Conservation (phyloP, 2,888 invertebrate species). For the Gisinianus flammeolus region DNA sequence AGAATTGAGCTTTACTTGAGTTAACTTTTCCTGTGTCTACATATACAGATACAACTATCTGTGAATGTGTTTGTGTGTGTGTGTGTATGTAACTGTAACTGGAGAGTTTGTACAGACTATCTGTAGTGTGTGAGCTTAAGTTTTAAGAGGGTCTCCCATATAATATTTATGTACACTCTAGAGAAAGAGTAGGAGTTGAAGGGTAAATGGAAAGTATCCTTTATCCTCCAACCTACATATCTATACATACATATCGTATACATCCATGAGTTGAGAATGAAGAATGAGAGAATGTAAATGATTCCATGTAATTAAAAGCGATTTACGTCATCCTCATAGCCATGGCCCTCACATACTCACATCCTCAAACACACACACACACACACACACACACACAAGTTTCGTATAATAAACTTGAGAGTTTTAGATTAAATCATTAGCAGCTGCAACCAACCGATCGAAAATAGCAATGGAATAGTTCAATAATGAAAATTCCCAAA, state of each 20-base stretch:
- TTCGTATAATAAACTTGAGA: too few species aligned
- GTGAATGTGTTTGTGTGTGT: not conserved
- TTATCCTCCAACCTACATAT: not conserved
- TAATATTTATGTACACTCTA: not conserved
- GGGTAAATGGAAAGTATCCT: not conserved
- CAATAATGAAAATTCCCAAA: not conserved
- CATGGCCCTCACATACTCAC: not conserved
- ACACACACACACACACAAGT: too few species aligned
- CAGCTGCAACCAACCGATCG: slow-evolving; percentile 34
- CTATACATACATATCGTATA: not conserved
- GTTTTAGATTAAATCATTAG: slow-evolving; percentile 38
- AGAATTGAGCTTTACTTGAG: not conserved
- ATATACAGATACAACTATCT: not conserved
- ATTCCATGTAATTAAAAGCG: slow-evolving; percentile 29
- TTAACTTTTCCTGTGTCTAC: not conserved
- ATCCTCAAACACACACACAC: not conserved
- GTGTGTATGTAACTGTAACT: not conserved
- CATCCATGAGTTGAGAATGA: not conserved
- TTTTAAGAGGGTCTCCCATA: not conserved
- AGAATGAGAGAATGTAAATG: slow-evolving; percentile 20
- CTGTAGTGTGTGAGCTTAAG: not conserved
- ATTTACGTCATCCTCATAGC: slow-evolving; percentile 23
- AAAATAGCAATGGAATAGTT: not conserved
- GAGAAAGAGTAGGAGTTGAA: too few species aligned
- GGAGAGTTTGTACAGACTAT: not conserved